Conservation (phyloP, 2,113 vertebrate genomes). For the Plecotus auritus region DNA sequence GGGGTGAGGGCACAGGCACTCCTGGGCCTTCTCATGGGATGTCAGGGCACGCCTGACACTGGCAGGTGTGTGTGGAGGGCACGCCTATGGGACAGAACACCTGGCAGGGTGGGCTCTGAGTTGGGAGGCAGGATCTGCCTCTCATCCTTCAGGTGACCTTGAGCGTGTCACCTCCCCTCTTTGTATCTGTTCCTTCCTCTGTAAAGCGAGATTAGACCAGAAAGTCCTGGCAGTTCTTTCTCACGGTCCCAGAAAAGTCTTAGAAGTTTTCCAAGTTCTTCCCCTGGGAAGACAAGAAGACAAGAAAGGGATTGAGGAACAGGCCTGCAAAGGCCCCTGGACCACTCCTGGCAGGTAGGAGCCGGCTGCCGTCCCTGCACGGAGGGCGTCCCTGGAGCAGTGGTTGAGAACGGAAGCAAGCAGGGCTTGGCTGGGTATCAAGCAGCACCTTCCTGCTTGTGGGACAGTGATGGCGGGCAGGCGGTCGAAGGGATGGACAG, state of each 20-base stretch:
- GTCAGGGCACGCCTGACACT: background rate
- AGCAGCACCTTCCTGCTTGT: background rate
- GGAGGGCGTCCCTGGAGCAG: background rate
- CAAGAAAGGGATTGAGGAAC: background rate
- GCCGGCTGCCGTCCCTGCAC: background rate
- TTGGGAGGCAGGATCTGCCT: background rate
- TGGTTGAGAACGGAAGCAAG: background rate
- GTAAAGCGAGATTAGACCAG: background rate
- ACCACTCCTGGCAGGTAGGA: background rate
- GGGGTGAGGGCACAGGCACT: too few species aligned
- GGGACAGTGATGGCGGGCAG: background rate
- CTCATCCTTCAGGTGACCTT: background rate
- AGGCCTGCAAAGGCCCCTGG: background rate
- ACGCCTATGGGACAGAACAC: accelerated
- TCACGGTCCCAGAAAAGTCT: background rate
- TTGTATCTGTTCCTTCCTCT: background rate
- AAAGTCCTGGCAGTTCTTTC: background rate
- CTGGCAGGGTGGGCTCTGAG: background rate
- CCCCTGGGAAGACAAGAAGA: background rate
- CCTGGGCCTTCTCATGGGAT: background rate
- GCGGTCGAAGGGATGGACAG: too few species aligned
- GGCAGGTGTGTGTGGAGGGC: too few species aligned
- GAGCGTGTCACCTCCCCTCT: background rate
- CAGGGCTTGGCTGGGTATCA: background rate
- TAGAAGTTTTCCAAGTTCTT: background rate